Conservation (phyloP, 2,797 vertebrate genomes). For the Enteromius unitaeniatus region DNA sequence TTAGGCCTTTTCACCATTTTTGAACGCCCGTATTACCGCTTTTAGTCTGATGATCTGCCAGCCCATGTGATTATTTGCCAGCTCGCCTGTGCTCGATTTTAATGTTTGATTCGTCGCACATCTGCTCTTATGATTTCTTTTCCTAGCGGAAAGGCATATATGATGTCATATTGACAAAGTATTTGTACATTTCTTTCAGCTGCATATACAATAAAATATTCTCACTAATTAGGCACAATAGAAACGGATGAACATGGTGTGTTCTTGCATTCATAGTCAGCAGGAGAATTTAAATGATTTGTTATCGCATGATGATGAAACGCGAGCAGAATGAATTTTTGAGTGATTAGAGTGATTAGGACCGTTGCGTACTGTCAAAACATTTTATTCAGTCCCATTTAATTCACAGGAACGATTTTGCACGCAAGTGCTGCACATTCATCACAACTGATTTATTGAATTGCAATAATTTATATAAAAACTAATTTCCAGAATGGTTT, state of each 20-base stretch:
- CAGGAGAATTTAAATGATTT: not conserved
- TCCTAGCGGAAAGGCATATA: slow-evolving; percentile 57
- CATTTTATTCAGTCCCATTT: not conserved
- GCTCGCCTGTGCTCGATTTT: slow-evolving; percentile 20
- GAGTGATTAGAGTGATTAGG: too few species aligned
- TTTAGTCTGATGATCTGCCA: slow-evolving; percentile 10
- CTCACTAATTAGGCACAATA: not conserved
- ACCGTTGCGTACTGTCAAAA: not conserved
- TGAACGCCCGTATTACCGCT: slow-evolving; percentile 1
- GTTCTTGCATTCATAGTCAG: not conserved
- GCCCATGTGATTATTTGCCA: not conserved
- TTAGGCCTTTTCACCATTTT: slow-evolving; percentile 27
- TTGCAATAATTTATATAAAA: not conserved
- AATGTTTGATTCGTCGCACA: slow-evolving; percentile 36
- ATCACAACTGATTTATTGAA: not conserved
- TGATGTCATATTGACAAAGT: slow-evolving; percentile 65
- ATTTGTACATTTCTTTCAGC: slow-evolving; percentile 49
- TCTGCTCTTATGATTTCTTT: slow-evolving; percentile 58
- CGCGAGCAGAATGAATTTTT: not conserved
- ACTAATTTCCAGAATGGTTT: not conserved
- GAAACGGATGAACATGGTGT: not conserved
- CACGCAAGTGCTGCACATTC: not conserved
- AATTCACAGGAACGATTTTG: not conserved
- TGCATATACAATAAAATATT: slow-evolving; percentile 40
- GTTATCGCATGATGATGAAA: not conserved